Conservation (phyloP, 2,797 vertebrate genomes). For the Molossus alvarezi region DNA sequence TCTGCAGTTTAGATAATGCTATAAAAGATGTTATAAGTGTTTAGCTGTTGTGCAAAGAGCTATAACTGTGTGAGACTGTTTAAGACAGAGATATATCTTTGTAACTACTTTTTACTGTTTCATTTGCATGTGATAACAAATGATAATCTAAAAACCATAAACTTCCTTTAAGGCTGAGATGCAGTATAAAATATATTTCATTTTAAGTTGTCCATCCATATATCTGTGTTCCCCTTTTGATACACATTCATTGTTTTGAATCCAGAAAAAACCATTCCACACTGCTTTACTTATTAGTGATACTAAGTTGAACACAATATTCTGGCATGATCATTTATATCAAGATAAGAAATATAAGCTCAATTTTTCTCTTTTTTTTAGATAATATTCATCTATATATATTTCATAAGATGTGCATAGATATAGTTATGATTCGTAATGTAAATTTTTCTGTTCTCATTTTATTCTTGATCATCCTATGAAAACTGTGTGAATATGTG, state of each 20-base stretch:
- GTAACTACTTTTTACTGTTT: background rate
- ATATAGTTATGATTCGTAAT: background rate
- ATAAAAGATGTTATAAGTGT: background rate
- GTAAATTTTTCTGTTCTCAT: background rate
- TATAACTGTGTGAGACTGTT: background rate
- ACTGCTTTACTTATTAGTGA: background rate
- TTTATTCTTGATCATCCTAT: background rate
- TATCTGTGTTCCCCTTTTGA: background rate
- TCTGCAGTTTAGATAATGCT: background rate
- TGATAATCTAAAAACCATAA: background rate
- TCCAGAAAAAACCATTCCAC: background rate
- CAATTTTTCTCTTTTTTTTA: background rate
- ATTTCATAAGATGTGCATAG: background rate
- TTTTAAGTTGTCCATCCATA: background rate
- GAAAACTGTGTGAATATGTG: background rate
- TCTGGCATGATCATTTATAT: background rate
- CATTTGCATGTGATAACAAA: background rate
- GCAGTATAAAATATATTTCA: background rate
- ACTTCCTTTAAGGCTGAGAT: background rate
- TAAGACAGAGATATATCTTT: background rate
- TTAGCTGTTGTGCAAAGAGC: background rate
- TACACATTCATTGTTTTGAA: conserved; percentile 36
- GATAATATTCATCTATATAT: background rate
- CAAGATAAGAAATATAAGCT: background rate
- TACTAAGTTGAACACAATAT: background rate